phyloP scores from a whole-genome alignment of 2,888 invertebrate genomes.

The Ichneumoninae sp. region DNA sequence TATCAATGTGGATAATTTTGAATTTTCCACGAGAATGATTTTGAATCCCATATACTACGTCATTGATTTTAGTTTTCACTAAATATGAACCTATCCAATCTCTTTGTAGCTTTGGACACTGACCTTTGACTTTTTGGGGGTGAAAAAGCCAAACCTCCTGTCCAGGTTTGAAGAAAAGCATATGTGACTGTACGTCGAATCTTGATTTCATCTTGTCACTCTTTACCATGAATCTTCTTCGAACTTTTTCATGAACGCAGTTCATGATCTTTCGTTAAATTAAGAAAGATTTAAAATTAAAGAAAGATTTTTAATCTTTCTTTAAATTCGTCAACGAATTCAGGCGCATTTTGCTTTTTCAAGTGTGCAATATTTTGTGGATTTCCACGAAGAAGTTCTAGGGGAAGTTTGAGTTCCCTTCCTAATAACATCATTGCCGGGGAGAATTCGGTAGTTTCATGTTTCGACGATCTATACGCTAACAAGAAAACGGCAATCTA shows the following conservation, averaged over 20 bases:
- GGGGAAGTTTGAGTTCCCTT: slow-evolving; percentile 42
- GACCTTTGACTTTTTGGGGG: slow-evolving; percentile 21
- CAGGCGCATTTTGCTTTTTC: slow-evolving; percentile 3
- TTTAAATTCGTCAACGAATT: slow-evolving; percentile 50
- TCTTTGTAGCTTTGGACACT: slow-evolving; percentile 20
- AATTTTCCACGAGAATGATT: slow-evolving; percentile 2
- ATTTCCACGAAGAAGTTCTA: slow-evolving; percentile 34
- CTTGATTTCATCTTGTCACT: slow-evolving; percentile 40
- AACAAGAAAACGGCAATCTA: too few relatives aligned
- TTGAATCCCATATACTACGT: slow-evolving; percentile 50
- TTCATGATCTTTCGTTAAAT: too few relatives aligned
- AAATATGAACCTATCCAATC: slow-evolving; percentile 38
- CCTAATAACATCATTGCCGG: background rate
- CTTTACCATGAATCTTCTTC: slow-evolving; percentile 25
- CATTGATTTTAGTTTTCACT: slow-evolving; percentile 42
- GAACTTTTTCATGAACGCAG: slow-evolving; percentile 31
- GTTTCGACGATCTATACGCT: too few relatives aligned
- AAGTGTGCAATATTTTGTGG: slow-evolving; percentile 2
- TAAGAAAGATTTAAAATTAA: too few relatives aligned
- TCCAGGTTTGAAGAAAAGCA: slow-evolving; percentile 37
- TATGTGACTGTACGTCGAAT: slow-evolving; percentile 43
- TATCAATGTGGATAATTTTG: background rate
- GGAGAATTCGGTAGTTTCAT: too few relatives aligned
- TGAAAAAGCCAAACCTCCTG: slow-evolving; percentile 51
- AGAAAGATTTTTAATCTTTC: slow-evolving; percentile 18